Evolutionary conservation across 2,113 vertebrate genomes (phyloP), one percentile per base, ranked within the genome.

Genomic region (Fulica atra): DNA sequence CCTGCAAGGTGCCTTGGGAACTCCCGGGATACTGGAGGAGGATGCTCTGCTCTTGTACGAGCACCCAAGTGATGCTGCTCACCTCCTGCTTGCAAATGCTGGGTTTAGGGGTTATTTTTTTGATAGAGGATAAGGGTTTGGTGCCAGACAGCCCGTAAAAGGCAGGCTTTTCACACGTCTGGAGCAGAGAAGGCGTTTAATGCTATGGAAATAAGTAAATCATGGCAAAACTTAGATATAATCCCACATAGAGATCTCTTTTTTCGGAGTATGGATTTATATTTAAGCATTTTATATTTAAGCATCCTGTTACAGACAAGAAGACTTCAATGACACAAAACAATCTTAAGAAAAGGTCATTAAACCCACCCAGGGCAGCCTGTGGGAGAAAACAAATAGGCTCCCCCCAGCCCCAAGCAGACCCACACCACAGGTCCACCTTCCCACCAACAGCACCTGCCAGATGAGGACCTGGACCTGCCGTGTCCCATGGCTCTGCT

Each of bases 381-480:
- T n/a, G 11, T 26, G 57, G 16, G 51, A 74, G 33, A 68, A 66
- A 54, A 24, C 35, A 65, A 57, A 80, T 0, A 33, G 29, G 28
- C n/a, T 59, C 60, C 56, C 59, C 10, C 8, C n/a, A 48, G 46
- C 8, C 0, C 19, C 8, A 2, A 53, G 48, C 14, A 60, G 15
- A 69, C 18, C 20, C 16, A 1, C 18, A 28, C 18, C 4, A 1
- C 2, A 8, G 28, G 21, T 3, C 3, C 6, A 42, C 8, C 60
- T 44, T 17, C 35, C 64, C n/a, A 46, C 23, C 0, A 0, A 28
- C 46, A 68, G 26, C 57, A 50, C 13, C 57, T 21, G 44, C 46
- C 3, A 4, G 26, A 18, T 48, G 19, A 66, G 31, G 29, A 74
- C 17, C 13, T 26, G 56, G 36, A 46, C 29, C 54, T 87, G 38